Percentiles rank a stretch among this genome's conserved stretches.
Evolutionary conservation across 2,888 invertebrate genomes (phyloP).

Genomic region (Pristionchus exspectatus): DNA sequence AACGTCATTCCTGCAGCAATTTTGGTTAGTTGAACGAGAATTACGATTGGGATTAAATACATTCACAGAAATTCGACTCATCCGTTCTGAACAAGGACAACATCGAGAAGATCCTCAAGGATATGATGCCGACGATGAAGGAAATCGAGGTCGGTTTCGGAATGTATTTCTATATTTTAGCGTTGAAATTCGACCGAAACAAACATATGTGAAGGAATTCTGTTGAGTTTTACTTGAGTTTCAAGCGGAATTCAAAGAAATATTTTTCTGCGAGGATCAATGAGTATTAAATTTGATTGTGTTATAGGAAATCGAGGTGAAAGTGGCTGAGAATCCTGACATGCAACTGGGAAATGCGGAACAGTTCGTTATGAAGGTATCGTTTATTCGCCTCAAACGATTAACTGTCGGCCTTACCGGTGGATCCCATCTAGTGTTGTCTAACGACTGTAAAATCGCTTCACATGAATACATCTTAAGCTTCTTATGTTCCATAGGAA

Average conservation of each 20-base stretch:
- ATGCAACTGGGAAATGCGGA: slow-evolving; percentile 93
- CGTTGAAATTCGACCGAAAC: too few species aligned
- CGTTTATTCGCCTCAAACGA: too few species aligned
- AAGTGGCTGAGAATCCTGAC: slow-evolving; percentile 88
- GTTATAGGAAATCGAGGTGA: slow-evolving; percentile 67
- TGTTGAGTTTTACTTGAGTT: neutral
- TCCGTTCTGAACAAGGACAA: slow-evolving; percentile 94
- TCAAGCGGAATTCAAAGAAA: neutral
- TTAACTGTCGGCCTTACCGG: too few species aligned
- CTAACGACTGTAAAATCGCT: too few species aligned
- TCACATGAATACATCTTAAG: too few species aligned
- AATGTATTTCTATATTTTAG: neutral
- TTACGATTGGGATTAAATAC: neutral
- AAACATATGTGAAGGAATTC: neutral
- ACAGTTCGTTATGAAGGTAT: slow-evolving; percentile 93
- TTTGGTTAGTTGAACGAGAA: slow-evolving; percentile 62
- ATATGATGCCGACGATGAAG: slow-evolving; percentile 93
- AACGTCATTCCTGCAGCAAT: slow-evolving; percentile 96
- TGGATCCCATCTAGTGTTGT: too few species aligned
- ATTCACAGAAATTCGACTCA: slow-evolving; percentile 94
- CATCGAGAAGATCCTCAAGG: slow-evolving; percentile 89
- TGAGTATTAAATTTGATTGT: neutral
- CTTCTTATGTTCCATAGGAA: too few species aligned
- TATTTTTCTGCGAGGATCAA: neutral
- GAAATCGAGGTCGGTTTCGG: slow-evolving; percentile 83